A percentile compares a stretch with the other conserved stretches of the same genome.
Evolutionary conservation across 2,888 invertebrate genomes (phyloP).

Genomic region (Cataglyphis cursor): DNA sequence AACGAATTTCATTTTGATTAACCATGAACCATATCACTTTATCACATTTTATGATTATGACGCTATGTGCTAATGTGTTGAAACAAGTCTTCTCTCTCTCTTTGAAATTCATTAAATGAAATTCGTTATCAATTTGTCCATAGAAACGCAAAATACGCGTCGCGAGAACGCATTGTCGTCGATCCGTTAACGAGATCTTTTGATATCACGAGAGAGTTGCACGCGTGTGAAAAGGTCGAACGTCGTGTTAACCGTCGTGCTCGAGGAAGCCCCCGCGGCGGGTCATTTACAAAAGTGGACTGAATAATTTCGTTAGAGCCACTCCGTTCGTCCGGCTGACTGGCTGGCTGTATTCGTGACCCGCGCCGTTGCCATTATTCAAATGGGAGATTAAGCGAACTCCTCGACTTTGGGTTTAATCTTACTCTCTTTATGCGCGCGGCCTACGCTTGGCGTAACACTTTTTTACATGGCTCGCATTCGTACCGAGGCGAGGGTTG

Average conservation of each 20-base stretch:
- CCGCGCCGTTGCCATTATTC: conserved; percentile 74
- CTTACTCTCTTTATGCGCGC: conserved; percentile 18
- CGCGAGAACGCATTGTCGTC: not conserved
- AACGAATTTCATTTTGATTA: not conserved
- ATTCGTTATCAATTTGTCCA: not conserved
- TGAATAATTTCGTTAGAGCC: conserved; percentile 62
- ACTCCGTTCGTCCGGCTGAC: conserved; percentile 37
- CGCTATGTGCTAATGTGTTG: not conserved
- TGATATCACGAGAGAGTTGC: not conserved
- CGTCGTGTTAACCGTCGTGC: conserved; percentile 46
- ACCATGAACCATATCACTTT: not conserved
- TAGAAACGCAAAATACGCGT: not conserved
- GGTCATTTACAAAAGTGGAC: conserved; percentile 61
- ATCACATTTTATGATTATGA: not conserved
- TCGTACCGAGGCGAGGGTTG: not conserved
- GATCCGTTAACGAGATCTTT: conserved; percentile 5
- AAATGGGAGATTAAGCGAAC: conserved; percentile 76
- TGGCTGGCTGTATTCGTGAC: conserved; percentile 50
- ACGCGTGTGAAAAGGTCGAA: conserved; percentile 48
- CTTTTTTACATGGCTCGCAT: conserved; percentile 38
- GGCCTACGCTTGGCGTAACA: conserved; percentile 32
- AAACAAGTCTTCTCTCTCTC: not conserved
- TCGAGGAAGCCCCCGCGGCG: conserved; percentile 8
- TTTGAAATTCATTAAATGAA: not conserved
- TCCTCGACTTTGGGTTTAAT: conserved; percentile 57